These are phyloP conservation scores for Palloptera scutellata DNA, from an alignment of 2,888 invertebrate genomes.

Conservation along the genomic window DNA sequence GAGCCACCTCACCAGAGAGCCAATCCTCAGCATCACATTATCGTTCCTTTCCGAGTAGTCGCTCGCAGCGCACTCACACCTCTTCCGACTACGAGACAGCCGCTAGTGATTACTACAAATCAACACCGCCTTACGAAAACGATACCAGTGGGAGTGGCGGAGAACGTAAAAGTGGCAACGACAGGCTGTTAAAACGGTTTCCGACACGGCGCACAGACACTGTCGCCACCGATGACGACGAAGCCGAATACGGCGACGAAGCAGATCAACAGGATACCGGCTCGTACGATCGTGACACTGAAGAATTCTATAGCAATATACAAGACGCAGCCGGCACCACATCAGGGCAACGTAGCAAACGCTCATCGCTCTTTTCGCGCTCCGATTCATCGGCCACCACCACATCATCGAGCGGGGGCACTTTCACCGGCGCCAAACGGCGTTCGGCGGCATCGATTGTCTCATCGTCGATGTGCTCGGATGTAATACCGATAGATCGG, in stretches of 20 bases:
- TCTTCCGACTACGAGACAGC: conserved; percentile 43
- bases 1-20: conserved; percentile 46
- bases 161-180: conserved; percentile 26
- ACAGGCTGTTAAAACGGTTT: conserved; percentile 31
- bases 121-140: neutral
- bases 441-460: conserved; percentile 63
- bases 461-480: conserved; percentile 63
- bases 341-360: conserved; percentile 54
- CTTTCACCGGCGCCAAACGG: conserved; percentile 60
- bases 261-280: conserved; percentile 48
- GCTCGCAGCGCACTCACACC: conserved; percentile 37
- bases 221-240: conserved; percentile 27
- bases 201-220: conserved; percentile 29
- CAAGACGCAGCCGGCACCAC: conserved; percentile 53
- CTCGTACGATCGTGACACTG: conserved; percentile 58
- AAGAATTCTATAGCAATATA: conserved; percentile 60
- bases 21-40: conserved; percentile 44
- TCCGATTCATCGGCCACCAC: conserved; percentile 64
- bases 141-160: neutral
- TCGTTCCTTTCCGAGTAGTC: conserved; percentile 41
- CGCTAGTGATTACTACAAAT: conserved; percentile 35
- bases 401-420: conserved; percentile 60
- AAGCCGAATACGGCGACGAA: conserved; percentile 43
- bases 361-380: conserved; percentile 62
- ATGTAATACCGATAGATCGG: conserved; percentile 58